Base-by-base conservation (phyloP, 2,888 invertebrate genomes). In the Entomobrya proxima region DNA sequence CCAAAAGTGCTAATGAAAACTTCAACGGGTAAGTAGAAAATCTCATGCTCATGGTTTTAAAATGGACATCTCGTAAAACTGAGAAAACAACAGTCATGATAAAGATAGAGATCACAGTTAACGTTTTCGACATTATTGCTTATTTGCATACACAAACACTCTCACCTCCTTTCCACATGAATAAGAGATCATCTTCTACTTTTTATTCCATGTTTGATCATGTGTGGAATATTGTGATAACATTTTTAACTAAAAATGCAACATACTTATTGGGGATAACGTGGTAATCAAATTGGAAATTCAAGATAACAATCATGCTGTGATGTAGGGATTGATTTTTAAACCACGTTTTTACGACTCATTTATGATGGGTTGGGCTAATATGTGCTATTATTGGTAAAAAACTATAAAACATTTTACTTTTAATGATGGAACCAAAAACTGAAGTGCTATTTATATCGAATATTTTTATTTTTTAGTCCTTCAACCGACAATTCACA, bases 1-100 rank as follows among this genome's bases (percentile, higher is more conserved):
- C 30, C 32, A 47, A n/a, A 52, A 27, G 81, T 74, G 81, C 24
- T 81, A 81, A 81, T 74, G 74, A 67, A 64, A 72, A 58, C 74
- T 81, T 24, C 52, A 69, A 80, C 61, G n/a, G 40, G 64, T 18
- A 64, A 77, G 61, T 50, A 5, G 69, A 69, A 32, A 24, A 69
- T 40, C 37, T 32, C 24, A 77, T 35, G 15, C 9, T 21, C 67
- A 67, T 32, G 11, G 21, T 21, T n/a, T 40, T 24, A 55, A 21
- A 21, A 35, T 37, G 67, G 40, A 27, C 27, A 61, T 15, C 58
- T n/a, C 58, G 21, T 58, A 58, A 74, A 74, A 61, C 4, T 61
- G 27, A 44, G 15, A 44, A n/a, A 64, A 35, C 35, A 64, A 18
- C 37, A 40, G 9, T 21, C 18, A 5, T 44, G 7, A 11, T 11